Evolutionary conservation across 1,140 invertebrate species (phyloP).

Genomic region (Drosophila littoralis): DNA sequence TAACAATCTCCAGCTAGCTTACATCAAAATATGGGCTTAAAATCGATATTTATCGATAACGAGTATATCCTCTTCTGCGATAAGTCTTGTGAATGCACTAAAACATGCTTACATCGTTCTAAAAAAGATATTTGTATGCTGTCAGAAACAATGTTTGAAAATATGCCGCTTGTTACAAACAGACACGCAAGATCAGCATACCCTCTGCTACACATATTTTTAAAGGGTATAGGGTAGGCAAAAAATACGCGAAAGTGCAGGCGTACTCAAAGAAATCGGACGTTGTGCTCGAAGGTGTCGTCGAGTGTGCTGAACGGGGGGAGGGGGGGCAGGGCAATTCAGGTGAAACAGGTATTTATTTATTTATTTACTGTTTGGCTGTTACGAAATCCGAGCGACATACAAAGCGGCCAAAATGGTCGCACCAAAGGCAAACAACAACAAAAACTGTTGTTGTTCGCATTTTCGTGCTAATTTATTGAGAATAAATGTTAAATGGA

Average conservation of each 20-base stretch:
- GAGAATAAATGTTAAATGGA: background rate
- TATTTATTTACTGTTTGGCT: conserved; percentile 60
- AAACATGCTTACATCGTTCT: no score
- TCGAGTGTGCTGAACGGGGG: no score
- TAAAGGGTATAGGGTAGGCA: background rate
- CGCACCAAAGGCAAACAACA: conserved; percentile 32
- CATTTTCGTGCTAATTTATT: conserved; percentile 41
- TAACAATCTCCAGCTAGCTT: no score
- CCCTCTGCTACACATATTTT: background rate
- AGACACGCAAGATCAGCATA: no score
- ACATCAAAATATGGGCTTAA: no score
- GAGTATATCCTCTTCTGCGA: no score
- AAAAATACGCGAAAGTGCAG: background rate
- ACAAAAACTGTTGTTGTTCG: conserved; percentile 16
- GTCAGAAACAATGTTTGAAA: no score
- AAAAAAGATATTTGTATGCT: no score
- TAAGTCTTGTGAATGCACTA: no score
- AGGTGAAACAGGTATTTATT: conserved; percentile 30
- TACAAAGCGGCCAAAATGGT: conserved; percentile 28
- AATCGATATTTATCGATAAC: no score
- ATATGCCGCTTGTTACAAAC: no score
- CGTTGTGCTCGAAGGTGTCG: background rate
- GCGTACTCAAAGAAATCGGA: conserved; percentile 15
- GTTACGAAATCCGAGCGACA: conserved; percentile 60
- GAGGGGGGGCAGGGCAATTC: conserved; percentile 2